These are phyloP conservation scores for Nipponacmea schrenckii DNA, from an alignment of 2,888 invertebrate genomes.

Conservation along the genomic window DNA sequence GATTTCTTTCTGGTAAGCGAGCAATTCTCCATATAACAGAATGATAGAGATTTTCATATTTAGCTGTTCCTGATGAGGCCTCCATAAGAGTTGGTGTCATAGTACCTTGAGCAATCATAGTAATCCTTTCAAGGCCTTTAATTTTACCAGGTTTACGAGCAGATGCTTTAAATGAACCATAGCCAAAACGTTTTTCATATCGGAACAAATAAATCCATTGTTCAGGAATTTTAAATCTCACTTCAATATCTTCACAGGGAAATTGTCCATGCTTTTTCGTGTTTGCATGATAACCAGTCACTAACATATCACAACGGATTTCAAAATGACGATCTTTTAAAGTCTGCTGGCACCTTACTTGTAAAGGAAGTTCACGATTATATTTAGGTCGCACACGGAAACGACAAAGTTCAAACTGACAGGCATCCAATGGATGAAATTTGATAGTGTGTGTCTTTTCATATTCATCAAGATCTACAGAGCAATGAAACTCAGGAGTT, in stretches of 20 bases:
- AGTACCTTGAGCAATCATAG: conserved; percentile 65
- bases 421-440: conserved; percentile 90
- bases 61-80: conserved; percentile 88
- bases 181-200: conserved; percentile 96
- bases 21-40: conserved; percentile 99
- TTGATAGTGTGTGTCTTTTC: conserved; percentile 71
- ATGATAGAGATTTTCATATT: conserved; percentile 97
- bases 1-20: conserved; percentile 96
- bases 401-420: conserved; percentile 95
- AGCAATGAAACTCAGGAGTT: conserved; percentile 91
- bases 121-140: conserved; percentile 69
- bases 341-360: conserved; percentile 85
- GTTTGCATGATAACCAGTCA: conserved; percentile 95
- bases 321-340: conserved; percentile 78
- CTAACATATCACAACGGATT: conserved; percentile 92
- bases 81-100: conserved; percentile 65
- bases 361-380: conserved; percentile 91
- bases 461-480: conserved; percentile 91
- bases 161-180: conserved; percentile 95
- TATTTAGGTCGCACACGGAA: conserved; percentile 83
- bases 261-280: conserved; percentile 91
- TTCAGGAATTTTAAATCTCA: conserved; percentile 93
- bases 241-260: conserved; percentile 82
- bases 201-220: conserved; percentile 99
- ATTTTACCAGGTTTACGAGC: conserved; percentile 72